Evolutionary conservation across 2,888 invertebrate genomes (phyloP).

Genomic region (Tortricodes alternella): DNA sequence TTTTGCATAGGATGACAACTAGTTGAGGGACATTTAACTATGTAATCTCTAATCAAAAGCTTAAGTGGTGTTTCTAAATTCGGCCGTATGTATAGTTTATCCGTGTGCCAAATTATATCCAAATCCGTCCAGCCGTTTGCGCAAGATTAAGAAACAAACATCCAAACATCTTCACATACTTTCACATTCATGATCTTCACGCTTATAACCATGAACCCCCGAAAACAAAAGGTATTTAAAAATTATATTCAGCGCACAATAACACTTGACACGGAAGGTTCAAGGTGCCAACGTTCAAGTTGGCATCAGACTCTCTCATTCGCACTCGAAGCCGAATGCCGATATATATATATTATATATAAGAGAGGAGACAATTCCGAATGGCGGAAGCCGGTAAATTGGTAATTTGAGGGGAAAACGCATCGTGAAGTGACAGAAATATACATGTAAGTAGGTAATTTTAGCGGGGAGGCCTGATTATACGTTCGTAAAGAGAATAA

Average conservation of each 20-base stretch:
- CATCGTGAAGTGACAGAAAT: not conserved
- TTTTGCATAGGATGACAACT: too few relatives aligned
- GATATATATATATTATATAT: not conserved
- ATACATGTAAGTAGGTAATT: too few relatives aligned
- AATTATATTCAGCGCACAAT: not conserved
- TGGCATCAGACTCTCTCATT: not conserved
- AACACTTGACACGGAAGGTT: conserved; percentile 4
- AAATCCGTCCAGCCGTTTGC: too few relatives aligned
- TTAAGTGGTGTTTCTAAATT: too few relatives aligned
- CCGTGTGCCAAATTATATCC: too few relatives aligned
- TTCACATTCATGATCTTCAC: not conserved
- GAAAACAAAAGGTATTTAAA: not conserved
- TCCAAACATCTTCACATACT: not conserved
- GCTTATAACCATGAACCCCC: not conserved
- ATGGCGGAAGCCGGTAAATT: not conserved
- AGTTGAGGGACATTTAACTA: too few relatives aligned
- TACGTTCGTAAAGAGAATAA: too few relatives aligned
- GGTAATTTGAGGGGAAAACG: conserved; percentile 6
- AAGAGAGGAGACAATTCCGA: not conserved
- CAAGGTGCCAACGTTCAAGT: not conserved
- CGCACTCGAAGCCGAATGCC: not conserved
- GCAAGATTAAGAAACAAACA: too few relatives aligned
- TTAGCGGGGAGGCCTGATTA: too few relatives aligned
- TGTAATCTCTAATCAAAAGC: too few relatives aligned
- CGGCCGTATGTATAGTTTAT: too few relatives aligned